A percentile compares a stretch with the other conserved stretches of the same genome.
Conservation (phyloP, 2,888 invertebrate genomes). For the Tetramorium bicarinatum region DNA sequence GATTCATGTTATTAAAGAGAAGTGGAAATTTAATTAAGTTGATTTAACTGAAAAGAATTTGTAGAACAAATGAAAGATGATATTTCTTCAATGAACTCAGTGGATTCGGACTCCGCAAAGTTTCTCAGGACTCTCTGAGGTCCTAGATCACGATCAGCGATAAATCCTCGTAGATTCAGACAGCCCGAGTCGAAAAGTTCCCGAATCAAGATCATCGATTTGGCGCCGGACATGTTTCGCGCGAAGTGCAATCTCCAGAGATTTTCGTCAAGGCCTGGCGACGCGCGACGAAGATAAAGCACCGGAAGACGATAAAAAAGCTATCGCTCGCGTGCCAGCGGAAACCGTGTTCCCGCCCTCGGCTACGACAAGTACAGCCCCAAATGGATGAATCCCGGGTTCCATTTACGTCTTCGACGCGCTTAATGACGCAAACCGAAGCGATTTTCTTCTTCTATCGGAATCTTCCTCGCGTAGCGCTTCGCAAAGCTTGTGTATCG, state of each 20-base stretch:
- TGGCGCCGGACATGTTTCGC: conserved; percentile 52
- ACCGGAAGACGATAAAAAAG: conserved; percentile 84
- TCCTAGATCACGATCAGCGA: neutral
- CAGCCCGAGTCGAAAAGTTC: conserved; percentile 1
- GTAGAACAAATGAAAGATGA: neutral
- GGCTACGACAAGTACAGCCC: conserved; percentile 32
- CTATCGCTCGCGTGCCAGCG: conserved; percentile 82
- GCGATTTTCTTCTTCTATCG: neutral
- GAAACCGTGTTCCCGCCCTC: conserved; percentile 83
- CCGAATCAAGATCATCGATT: conserved; percentile 41
- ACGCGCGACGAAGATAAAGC: conserved; percentile 78
- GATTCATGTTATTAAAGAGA: neutral
- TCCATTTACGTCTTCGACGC: conserved; percentile 19
- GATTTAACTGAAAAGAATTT: neutral
- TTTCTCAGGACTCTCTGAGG: neutral
- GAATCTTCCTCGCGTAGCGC: neutral
- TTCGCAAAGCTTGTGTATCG: neutral
- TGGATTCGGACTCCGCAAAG: neutral
- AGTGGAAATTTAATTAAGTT: neutral
- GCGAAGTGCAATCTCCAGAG: conserved; percentile 70
- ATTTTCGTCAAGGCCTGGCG: conserved; percentile 79
- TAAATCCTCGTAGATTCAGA: neutral
- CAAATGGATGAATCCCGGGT: neutral
- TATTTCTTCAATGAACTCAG: neutral
- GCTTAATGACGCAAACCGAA: conserved; percentile 15